Evolutionary conservation across 1,140 invertebrate species (phyloP), one percentile per base, ranked within the genome.

Genomic region (Drosophila hydei): DNA sequence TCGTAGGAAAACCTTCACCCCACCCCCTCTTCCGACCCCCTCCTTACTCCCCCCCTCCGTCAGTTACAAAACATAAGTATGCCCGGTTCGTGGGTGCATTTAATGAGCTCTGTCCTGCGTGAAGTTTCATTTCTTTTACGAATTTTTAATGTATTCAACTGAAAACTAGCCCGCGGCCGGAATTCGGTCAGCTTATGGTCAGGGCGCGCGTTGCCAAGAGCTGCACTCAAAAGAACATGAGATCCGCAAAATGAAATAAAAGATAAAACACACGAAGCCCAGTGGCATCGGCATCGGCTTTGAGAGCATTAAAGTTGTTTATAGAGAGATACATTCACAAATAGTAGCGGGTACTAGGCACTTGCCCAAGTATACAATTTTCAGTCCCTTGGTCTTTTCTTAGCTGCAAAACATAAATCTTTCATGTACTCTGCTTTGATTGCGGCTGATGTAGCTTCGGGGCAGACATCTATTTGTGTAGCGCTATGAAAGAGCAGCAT

Each of bases 131-230:
- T 62, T 69, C 58, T 73, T 62, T 62, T 58, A 30, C 48, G 54
- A 30, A 67, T 73, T 78, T 72, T 72, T 58, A 75, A 75, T 72
- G 68, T 72, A 64, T 75, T 68, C 61, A 73, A 75, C 52, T 62
- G 47, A 75, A 78, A 76, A 75, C 75, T 78, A 78, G 73, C 75
- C 72, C 19, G 62, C 50, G 73, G 75, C 58, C 8, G 25, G 54
- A 55, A 60, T 70, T 73, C 56, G 75, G 72, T 71, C 67, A 77
- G 72, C 67, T 62, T 72, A 50, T 59, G 60, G 40, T 68, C 50
- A 67, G 38, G 54, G 7, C 25, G 12, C 16, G 40, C 56, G 21
- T 30, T 51, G 16, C 38, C 42, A 68, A 52, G 63, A 4, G 12
- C n/a, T 25, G 16, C 18, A 36, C 25, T 52, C 21, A 11, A 64